Conservation (phyloP, 2,113 vertebrate genomes). For the Irena cyanogastra region DNA sequence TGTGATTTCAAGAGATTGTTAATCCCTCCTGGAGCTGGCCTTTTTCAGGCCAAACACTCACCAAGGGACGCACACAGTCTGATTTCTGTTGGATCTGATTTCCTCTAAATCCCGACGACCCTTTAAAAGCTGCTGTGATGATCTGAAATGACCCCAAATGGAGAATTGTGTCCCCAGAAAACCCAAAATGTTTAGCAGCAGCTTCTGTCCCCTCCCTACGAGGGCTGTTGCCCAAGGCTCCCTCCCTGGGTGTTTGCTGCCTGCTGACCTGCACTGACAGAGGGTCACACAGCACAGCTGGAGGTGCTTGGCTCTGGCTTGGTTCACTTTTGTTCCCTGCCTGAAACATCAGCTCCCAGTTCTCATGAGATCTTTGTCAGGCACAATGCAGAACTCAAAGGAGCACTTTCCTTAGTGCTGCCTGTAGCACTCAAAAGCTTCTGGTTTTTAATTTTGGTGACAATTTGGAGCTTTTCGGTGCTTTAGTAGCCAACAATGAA, state of each 20-base stretch:
- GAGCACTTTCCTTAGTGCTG: background rate
- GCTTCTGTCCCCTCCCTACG: background rate
- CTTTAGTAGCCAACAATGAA: background rate
- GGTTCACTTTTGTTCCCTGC: accelerated
- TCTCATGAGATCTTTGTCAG: background rate
- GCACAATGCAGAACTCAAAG: background rate
- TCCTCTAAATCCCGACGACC: background rate
- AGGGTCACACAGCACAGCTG: background rate
- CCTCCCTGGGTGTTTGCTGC: background rate
- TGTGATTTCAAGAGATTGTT: background rate
- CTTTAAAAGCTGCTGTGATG: background rate
- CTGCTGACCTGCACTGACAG: background rate
- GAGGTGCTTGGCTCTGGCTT: accelerated
- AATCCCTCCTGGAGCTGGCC: background rate
- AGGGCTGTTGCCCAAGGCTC: background rate
- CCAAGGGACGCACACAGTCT: accelerated
- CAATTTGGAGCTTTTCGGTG: background rate
- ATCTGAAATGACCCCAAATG: background rate
- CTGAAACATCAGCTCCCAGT: background rate
- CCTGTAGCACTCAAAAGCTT: background rate
- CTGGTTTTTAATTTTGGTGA: background rate
- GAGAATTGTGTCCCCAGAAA: background rate
- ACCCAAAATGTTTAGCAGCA: background rate
- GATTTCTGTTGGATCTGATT: background rate
- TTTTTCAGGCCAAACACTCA: background rate